A percentile compares a stretch with the other conserved stretches of the same genome.
Evolutionary conservation across 2,113 vertebrate species (phyloP).

Genomic region (Ariopsis seemanni): DNA sequence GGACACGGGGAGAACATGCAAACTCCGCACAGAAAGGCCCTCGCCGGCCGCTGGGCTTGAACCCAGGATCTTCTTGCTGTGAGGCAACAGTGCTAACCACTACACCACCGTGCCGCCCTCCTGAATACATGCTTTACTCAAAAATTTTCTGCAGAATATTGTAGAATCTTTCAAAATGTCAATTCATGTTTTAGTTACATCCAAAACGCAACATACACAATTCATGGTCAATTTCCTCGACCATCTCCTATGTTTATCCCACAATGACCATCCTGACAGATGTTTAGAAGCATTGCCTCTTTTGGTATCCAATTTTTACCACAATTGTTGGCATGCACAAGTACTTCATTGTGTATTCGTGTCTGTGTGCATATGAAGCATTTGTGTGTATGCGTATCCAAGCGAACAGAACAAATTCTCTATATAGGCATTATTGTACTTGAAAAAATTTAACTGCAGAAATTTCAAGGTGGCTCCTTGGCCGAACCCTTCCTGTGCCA

Average conservation of each 20-base stretch:
- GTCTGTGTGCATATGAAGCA: background rate
- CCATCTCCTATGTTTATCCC: slow-evolving; percentile 17
- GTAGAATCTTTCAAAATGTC: background rate
- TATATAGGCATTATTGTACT: slow-evolving; percentile 31
- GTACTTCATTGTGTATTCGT: background rate
- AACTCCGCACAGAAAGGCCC: no score
- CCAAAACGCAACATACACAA: background rate
- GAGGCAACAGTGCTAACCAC: no score
- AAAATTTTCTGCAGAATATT: background rate
- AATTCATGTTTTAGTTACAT: slow-evolving; percentile 3
- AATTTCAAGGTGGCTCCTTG: slow-evolving; percentile 36
- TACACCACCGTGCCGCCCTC: no score
- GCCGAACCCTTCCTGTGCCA: slow-evolving; percentile 53
- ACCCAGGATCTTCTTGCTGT: no score
- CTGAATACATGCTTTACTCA: background rate
- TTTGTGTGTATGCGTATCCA: slow-evolving; percentile 13
- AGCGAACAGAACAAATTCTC: background rate
- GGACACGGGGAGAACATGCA: no score
- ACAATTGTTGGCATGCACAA: background rate
- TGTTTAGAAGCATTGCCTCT: slow-evolving; percentile 36
- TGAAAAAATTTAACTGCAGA: slow-evolving; percentile 46
- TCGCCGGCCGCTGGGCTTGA: no score
- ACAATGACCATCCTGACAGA: slow-evolving; percentile 34
- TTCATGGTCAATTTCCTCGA: background rate
- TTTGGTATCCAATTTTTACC: slow-evolving; percentile 26